Evolutionary conservation across 37 sponge, comb jelly and placozoan genomes (phyloP).

Genomic region (Chondrosia reniformis): DNA sequence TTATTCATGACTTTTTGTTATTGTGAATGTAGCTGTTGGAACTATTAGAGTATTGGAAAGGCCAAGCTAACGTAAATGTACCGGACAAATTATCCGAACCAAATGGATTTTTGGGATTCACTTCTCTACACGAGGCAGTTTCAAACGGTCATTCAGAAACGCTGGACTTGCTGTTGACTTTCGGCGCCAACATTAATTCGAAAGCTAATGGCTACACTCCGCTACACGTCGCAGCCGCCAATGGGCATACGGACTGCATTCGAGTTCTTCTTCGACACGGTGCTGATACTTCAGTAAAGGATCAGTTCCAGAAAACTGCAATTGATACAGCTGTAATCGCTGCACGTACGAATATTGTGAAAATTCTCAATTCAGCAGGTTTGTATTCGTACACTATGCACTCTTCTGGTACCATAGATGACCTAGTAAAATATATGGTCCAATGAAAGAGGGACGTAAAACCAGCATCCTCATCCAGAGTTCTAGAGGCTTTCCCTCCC

Average conservation of each 20-base stretch:
- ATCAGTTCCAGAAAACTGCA: background rate
- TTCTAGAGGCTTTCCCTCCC: too few species aligned
- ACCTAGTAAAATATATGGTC: too few species aligned
- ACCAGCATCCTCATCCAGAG: too few species aligned
- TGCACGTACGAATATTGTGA: background rate
- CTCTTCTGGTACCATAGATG: too few species aligned
- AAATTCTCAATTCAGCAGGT: background rate
- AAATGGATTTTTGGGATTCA: background rate
- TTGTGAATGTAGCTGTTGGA: too few species aligned
- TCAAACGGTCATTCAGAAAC: background rate
- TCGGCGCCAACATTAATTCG: background rate
- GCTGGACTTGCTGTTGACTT: background rate
- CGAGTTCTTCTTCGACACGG: background rate
- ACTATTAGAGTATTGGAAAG: too few species aligned
- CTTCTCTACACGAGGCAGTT: background rate
- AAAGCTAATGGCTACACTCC: background rate
- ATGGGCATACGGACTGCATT: background rate
- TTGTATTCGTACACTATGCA: too few species aligned
- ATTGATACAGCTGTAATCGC: background rate
- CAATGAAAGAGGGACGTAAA: too few species aligned
- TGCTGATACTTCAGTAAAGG: background rate
- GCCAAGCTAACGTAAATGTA: background rate
- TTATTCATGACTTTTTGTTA: too few species aligned
- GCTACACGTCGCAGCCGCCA: background rate
- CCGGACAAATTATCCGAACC: background rate